These are phyloP conservation scores for Phenganax marumi DNA, from an alignment of 92 coral and sea anemone genomes.

Conservation along the genomic window DNA sequence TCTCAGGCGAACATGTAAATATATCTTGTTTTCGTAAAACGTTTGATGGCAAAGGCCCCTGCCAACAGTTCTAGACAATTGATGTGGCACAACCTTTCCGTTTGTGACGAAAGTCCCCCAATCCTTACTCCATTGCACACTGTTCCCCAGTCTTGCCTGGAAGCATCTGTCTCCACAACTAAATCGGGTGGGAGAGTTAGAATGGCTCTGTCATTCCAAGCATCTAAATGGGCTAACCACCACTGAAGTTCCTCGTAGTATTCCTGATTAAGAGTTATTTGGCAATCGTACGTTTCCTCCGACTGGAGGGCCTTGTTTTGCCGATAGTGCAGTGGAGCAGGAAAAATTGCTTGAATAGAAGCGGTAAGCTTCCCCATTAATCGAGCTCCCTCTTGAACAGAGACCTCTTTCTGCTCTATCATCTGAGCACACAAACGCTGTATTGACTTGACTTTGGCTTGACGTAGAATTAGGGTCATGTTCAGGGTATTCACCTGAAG, in stretches of 20 bases:
- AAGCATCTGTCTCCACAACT: background rate
- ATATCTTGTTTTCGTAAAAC: too few species aligned
- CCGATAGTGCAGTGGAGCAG: conserved; percentile 1
- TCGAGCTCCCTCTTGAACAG: background rate
- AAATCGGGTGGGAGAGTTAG: too few species aligned
- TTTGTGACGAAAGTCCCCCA: too few species aligned
- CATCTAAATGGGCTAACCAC: too few species aligned
- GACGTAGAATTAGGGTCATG: background rate
- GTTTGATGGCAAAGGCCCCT: too few species aligned
- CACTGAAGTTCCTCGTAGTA: background rate
- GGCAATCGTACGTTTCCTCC: background rate
- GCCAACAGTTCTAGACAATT: too few species aligned
- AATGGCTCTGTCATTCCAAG: too few species aligned
- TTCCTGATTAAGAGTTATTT: background rate
- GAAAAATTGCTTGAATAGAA: background rate
- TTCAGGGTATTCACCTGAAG: background rate
- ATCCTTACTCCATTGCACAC: background rate
- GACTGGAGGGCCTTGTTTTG: background rate
- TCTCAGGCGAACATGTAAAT: too few species aligned
- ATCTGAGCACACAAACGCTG: conserved; percentile 4
- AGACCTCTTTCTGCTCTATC: background rate
- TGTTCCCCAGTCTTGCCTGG: background rate
- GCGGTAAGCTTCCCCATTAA: background rate
- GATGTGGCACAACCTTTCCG: background rate
- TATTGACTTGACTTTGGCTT: background rate